phyloP scores from a whole-genome alignment of 2,113 vertebrate species.

The Aviceda subcristata region DNA sequence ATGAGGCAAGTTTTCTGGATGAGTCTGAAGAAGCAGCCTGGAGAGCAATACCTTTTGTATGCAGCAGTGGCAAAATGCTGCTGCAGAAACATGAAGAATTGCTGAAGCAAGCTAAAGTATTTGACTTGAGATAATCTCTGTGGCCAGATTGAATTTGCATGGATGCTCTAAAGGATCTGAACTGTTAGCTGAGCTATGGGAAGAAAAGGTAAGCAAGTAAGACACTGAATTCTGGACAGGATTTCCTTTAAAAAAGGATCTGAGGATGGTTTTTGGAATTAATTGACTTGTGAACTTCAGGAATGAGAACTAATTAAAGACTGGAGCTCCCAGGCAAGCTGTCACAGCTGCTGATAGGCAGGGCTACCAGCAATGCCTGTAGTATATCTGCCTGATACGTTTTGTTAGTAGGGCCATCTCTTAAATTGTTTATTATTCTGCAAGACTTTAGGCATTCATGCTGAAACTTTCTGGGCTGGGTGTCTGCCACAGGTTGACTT shows the following conservation, averaged over 20 bases:
- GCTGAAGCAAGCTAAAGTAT: constrained; percentile 21
- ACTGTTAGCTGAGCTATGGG: background rate
- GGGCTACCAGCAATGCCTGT: constrained; percentile 9
- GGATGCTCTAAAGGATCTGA: background rate
- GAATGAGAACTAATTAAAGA: constrained; percentile 51
- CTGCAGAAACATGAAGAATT: background rate
- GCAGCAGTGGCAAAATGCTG: background rate
- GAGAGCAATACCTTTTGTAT: background rate
- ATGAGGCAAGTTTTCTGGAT: background rate
- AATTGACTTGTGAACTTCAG: constrained; percentile 48
- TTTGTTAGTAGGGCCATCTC: background rate
- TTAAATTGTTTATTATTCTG: constrained; percentile 3
- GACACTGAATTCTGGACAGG: background rate
- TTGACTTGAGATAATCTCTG: background rate
- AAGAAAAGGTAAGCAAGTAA: background rate
- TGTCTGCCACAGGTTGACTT: background rate
- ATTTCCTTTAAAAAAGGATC: constrained; percentile 18
- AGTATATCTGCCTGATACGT: background rate
- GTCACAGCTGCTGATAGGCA: constrained; percentile 14
- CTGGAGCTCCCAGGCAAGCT: constrained; percentile 21
- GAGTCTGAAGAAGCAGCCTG: background rate
- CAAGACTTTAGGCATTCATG: background rate
- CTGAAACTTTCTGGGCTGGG: background rate
- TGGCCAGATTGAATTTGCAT: constrained; percentile 10
- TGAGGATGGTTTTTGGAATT: constrained; percentile 3